Percentiles rank a stretch among this genome's conserved stretches.
Evolutionary conservation across 2,113 vertebrate species (phyloP).

Genomic region (Thomomys bottae): DNA sequence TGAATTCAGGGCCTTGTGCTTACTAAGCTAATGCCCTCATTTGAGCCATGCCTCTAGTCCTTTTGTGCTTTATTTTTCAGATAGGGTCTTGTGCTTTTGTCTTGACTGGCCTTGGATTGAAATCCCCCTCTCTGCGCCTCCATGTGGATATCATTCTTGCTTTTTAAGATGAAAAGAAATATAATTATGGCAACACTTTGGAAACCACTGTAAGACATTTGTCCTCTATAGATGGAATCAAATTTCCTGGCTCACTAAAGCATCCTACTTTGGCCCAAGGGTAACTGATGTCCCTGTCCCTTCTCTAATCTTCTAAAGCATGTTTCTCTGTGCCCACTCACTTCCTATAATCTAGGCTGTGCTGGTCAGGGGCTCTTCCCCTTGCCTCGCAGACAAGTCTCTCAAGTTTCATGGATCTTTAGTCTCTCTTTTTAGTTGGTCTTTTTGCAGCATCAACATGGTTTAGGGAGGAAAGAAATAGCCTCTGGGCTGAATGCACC

Average conservation of each 20-base stretch:
- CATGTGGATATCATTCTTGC: not conserved
- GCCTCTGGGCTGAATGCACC: not conserved
- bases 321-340: not conserved
- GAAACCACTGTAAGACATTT: not conserved
- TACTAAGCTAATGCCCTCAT: too few relatives aligned
- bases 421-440: not conserved
- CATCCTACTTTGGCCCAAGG: not conserved
- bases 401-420: not conserved
- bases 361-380: not conserved
- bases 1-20: too few relatives aligned
- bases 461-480: constrained; percentile 38
- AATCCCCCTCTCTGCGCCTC: too few relatives aligned
- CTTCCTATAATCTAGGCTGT: not conserved
- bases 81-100: too few relatives aligned
- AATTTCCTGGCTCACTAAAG: not conserved
- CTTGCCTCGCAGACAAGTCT: not conserved
- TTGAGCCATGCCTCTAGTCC: too few relatives aligned
- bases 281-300: not conserved
- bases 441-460: not conserved
- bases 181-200: not conserved
- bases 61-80: too few relatives aligned
- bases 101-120: too few relatives aligned
- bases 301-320: not conserved
- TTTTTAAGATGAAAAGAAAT: constrained; percentile 34
- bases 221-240: not conserved